Evolutionary conservation across 2,888 invertebrate species (phyloP).

Genomic region (Rhingia rostrata): DNA sequence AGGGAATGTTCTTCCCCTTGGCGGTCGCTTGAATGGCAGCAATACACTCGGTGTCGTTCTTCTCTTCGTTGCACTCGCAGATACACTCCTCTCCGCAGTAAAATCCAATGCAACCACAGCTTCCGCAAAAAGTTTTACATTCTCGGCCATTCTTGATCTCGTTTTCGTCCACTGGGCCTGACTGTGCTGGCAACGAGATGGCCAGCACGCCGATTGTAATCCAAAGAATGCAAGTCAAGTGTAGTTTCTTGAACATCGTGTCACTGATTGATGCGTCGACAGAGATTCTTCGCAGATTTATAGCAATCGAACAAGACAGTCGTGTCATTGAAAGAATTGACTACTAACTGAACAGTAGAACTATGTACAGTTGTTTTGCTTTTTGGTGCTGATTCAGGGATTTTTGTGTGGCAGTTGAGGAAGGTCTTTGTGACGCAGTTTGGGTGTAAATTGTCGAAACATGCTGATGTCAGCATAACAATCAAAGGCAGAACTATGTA

Average conservation of each 20-base stretch:
- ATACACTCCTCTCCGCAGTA: conserved; percentile 83
- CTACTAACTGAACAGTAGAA: conserved; percentile 39
- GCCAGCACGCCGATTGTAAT: conserved; percentile 45
- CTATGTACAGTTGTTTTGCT: conserved; percentile 36
- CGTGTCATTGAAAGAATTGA: conserved; percentile 60
- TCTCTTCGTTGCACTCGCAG: conserved; percentile 82
- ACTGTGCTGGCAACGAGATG: conserved; percentile 16
- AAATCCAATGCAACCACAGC: conserved; percentile 82
- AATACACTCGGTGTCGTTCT: conserved; percentile 80
- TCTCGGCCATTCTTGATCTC: conserved; percentile 78
- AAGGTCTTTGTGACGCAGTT: conserved; percentile 59
- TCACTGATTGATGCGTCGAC: conserved; percentile 28
- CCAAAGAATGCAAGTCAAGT: conserved; percentile 51
- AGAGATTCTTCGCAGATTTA: conserved; percentile 53
- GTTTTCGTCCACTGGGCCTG: conserved; percentile 75
- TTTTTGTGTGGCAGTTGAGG: conserved; percentile 44
- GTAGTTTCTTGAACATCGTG: conserved; percentile 61
- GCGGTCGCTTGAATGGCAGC: conserved; percentile 80
- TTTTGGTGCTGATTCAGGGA: conserved; percentile 43
- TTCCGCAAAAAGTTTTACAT: conserved; percentile 81
- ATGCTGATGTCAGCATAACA: conserved; percentile 58
- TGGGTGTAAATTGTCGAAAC: conserved; percentile 4
- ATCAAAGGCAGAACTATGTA: conserved; percentile 34
- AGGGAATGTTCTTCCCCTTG: conserved; percentile 78
- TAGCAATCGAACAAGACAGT: conserved; percentile 53